Evolutionary conservation across 2,888 invertebrate genomes (phyloP).

Genomic region (Nycteola revayana): DNA sequence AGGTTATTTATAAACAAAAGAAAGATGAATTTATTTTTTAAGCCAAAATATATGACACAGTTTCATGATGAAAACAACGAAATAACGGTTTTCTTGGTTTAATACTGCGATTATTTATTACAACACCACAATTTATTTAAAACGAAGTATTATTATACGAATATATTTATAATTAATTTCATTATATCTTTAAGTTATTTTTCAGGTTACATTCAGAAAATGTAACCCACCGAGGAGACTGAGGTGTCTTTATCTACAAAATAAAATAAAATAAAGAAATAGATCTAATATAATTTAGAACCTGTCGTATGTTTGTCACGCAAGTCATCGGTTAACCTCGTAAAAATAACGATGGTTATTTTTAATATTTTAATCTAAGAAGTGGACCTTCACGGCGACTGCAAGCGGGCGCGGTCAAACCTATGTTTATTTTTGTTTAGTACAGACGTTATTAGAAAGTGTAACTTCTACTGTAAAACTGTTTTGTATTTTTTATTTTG

Average conservation of each 20-base stretch:
- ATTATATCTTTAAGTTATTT: too few relatives aligned
- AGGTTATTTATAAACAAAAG: constrained; percentile 76
- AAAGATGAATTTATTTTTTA: constrained; percentile 69
- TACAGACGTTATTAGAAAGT: constrained; percentile 37
- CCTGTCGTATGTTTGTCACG: constrained; percentile 39
- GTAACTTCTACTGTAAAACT: too few relatives aligned
- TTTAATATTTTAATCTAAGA: constrained; percentile 39
- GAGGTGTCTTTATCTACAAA: too few relatives aligned
- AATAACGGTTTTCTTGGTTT: constrained; percentile 33
- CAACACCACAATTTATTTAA: constrained; percentile 21
- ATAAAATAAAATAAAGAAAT: too few relatives aligned
- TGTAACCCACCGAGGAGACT: too few relatives aligned
- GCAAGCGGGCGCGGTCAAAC: constrained; percentile 37
- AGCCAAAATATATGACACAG: constrained; percentile 71
- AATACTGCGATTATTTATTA: constrained; percentile 21
- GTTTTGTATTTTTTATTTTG: too few relatives aligned
- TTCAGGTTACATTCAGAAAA: too few relatives aligned
- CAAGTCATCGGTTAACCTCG: constrained; percentile 44
- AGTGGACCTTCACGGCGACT: constrained; percentile 43
- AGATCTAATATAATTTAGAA: constrained; percentile 25
- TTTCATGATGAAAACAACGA: constrained; percentile 58
- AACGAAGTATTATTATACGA: too few relatives aligned
- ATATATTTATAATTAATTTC: too few relatives aligned
- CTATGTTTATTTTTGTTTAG: constrained; percentile 40
- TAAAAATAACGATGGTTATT: constrained; percentile 34